Percentiles rank a stretch among this genome's conserved stretches.
These are phyloP conservation scores for Chiridota heheva DNA, from an alignment of 35 echinoderm and acorn worm genomes.

Conservation along the genomic window DNA sequence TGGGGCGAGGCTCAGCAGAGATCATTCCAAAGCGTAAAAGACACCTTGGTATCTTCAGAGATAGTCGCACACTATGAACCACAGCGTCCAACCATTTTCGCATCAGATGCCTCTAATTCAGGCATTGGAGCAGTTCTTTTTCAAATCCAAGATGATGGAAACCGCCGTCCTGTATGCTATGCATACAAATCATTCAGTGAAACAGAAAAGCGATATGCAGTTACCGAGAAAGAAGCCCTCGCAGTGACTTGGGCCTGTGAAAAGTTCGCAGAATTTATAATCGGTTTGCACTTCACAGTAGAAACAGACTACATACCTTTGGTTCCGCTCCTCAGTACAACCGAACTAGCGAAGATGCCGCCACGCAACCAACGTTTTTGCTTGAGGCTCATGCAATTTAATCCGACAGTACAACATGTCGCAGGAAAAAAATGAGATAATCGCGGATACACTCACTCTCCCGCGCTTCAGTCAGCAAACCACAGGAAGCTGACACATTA, in stretches of 20 bases:
- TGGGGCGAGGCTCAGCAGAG: conserved; percentile 30
- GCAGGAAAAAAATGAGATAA: too few species aligned
- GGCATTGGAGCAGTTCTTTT: conserved; percentile 31
- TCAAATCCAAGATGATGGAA: conserved; percentile 25
- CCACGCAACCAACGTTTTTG: conserved; percentile 41
- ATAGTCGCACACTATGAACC: conserved; percentile 48
- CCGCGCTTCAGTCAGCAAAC: too few species aligned
- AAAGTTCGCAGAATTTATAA: conserved; percentile 46
- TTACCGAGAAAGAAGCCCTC: conserved; percentile 60
- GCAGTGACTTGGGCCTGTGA: conserved; percentile 50
- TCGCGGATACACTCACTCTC: too few species aligned
- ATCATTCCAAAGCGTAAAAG: conserved; percentile 37
- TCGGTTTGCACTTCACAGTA: conserved; percentile 31
- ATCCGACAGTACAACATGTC: too few species aligned
- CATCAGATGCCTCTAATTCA: conserved; percentile 34
- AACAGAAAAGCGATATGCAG: conserved; percentile 55
- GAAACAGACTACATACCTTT: conserved; percentile 55
- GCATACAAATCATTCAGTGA: conserved; percentile 26
- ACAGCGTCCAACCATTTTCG: conserved; percentile 25
- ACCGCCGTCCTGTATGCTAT: conserved; percentile 6
- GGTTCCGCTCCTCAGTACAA: conserved; percentile 33
- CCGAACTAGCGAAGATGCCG: conserved; percentile 43
- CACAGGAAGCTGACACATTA: too few species aligned
- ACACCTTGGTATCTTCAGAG: background rate
- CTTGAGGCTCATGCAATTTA: too few species aligned